Base-by-base conservation (phyloP, 53 echinoderm and acorn worm genomes). In the Holothuria leucospilota region DNA sequence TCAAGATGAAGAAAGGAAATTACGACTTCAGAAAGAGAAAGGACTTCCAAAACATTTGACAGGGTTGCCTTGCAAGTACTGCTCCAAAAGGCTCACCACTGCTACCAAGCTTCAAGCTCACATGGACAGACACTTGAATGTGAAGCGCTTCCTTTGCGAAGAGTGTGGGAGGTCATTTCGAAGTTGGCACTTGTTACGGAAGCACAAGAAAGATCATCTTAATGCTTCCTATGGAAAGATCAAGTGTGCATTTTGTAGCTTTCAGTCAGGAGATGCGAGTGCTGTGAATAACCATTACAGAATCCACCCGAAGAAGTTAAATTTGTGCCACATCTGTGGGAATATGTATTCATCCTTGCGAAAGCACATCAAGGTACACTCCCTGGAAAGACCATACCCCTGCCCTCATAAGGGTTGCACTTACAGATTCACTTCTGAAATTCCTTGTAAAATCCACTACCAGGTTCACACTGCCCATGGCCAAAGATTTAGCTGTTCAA, bases 381-480 rank as follows among this genome's bases (percentile, higher is more conserved):
- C 75, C 4, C 24, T 24, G 75, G 75, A 75, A 7, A 42, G 75
- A n/a, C 75, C 75, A 15, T 75, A 75, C 39, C 75, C 75, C 12
- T 75, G 75, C 51, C 75, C 75, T 8, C 39, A n/a, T 16, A 75
- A 51, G 51, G 75, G 75, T 6, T 75, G 75, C 27, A 75, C 75
- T 6, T 75, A 26, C 52, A 49, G 75, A 52, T 75, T 75, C 25
- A 75, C 75, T 1, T 75, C 75, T 4, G 75, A 75, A 27, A 26
- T 75, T 51, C 75, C 75, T 13, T 75, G 75, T 21, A 75, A 75
- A 75, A 75, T 75, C 21, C 75, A 75, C 39, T 75, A 75, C 51
- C 75, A 75, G 23, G 75, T 41, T 13, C 75, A 75, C 75, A 51
- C 52, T 49, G 27, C 51, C 6, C 75, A 75, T 49, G 75, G 75